These are phyloP conservation scores for Molossus molossus DNA, from an alignment of 2,797 vertebrate genomes.

Conservation along the genomic window DNA sequence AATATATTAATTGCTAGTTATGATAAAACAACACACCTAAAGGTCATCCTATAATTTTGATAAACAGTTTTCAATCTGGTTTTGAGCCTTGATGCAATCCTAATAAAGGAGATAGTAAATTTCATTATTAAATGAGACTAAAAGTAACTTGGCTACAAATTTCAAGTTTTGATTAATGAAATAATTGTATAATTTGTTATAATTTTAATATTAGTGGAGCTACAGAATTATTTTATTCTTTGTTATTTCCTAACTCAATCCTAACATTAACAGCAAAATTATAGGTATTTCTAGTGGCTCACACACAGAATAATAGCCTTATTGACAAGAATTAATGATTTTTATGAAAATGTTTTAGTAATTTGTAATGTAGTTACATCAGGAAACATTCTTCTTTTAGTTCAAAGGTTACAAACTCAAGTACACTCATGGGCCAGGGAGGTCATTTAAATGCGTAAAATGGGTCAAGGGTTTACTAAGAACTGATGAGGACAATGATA, in stretches of 20 bases:
- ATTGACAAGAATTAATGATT: not conserved
- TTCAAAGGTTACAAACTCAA: not conserved
- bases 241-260: not conserved
- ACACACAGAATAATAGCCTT: slow-evolving; percentile 16
- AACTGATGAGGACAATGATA: not conserved
- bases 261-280: not conserved
- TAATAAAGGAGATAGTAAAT: not conserved
- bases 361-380: not conserved
- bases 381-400: not conserved
- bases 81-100: not conserved
- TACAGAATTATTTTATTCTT: not conserved
- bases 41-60: slow-evolving; percentile 43
- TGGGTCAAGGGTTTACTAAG: not conserved
- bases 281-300: not conserved
- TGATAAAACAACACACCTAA: not conserved
- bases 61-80: slow-evolving; percentile 23
- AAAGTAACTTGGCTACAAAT: slow-evolving; percentile 26
- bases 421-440: not conserved
- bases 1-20: not conserved
- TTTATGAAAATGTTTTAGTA: not conserved
- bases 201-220: slow-evolving; percentile 7
- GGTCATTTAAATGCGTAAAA: slow-evolving; percentile 2
- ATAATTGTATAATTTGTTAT: slow-evolving; percentile 46
- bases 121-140: slow-evolving; percentile 13
- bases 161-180: slow-evolving; percentile 37